Evolutionary conservation across 2,888 invertebrate species (phyloP).

Genomic region (Coenonympha glycerion): DNA sequence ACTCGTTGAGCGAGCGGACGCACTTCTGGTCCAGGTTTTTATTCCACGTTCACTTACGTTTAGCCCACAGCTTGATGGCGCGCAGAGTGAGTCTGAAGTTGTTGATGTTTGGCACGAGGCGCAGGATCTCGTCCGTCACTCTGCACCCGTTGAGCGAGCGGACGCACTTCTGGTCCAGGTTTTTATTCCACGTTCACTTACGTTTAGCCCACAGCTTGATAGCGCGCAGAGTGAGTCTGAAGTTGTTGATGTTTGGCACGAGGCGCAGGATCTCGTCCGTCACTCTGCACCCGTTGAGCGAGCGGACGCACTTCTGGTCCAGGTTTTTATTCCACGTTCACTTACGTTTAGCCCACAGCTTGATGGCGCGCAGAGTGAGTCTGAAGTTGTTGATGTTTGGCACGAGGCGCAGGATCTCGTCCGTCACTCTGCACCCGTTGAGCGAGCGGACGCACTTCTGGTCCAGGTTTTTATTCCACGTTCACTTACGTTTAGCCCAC

Average conservation of each 20-base stretch:
- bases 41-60: too few species aligned
- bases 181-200: too few species aligned
- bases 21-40: conserved; percentile 97
- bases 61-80: too few species aligned
- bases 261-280: conserved; percentile 98
- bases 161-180: too few species aligned
- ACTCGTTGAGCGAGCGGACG: conserved; percentile 97
- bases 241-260: conserved; percentile 96
- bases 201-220: conserved; percentile 99
- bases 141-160: too few species aligned
- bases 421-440: conserved; percentile 98
- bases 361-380: conserved; percentile 93
- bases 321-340: too few species aligned
- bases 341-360: conserved; percentile 99
- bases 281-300: conserved; percentile 97
- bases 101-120: too few species aligned
- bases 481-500: conserved; percentile 98
- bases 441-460: conserved; percentile 96
- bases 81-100: too few species aligned
- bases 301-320: conserved; percentile 96
- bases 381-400: conserved; percentile 96
- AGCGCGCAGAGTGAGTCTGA: conserved; percentile 92
- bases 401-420: conserved; percentile 96
- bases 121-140: too few species aligned
- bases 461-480: conserved; percentile 97